Evolutionary conservation across 2,113 vertebrate species (phyloP).

Genomic region (Calidris pygmaea): DNA sequence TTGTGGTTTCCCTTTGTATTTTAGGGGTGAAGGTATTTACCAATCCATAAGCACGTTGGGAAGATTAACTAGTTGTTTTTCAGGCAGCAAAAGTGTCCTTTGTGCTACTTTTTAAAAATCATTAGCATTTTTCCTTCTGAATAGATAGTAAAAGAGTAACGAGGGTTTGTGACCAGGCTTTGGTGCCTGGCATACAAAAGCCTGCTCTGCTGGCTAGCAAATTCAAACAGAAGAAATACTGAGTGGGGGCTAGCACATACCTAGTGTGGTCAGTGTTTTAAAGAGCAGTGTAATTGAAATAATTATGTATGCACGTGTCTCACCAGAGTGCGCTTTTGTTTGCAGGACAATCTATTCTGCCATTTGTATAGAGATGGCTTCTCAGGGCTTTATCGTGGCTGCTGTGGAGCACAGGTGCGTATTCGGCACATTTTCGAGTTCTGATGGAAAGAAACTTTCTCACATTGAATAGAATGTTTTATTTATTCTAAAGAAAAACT

Average conservation of each 20-base stretch:
- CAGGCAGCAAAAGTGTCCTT: background rate
- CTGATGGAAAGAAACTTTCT: background rate
- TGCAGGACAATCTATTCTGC: conserved; percentile 93
- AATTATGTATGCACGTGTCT: background rate
- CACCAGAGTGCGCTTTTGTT: conserved; percentile 24
- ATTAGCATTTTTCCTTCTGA: background rate
- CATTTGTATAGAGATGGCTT: conserved; percentile 90
- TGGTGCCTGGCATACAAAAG: background rate
- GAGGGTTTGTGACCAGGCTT: background rate
- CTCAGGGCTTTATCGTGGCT: conserved; percentile 92
- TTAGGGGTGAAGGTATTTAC: background rate
- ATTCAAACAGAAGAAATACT: background rate
- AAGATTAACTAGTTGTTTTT: background rate
- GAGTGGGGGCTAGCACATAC: background rate
- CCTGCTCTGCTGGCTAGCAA: background rate
- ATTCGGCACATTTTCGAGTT: background rate
- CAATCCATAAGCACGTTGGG: background rate
- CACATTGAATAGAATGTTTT: background rate
- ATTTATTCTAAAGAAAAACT: background rate
- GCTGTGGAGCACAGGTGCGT: conserved; percentile 94
- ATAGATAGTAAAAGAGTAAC: background rate
- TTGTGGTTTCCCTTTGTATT: background rate
- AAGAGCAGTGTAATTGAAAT: background rate
- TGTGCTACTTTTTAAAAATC: background rate
- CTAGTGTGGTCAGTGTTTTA: background rate